Evolutionary conservation across 2,113 vertebrate species (phyloP).

Genomic region (Neogobius melanostomus): DNA sequence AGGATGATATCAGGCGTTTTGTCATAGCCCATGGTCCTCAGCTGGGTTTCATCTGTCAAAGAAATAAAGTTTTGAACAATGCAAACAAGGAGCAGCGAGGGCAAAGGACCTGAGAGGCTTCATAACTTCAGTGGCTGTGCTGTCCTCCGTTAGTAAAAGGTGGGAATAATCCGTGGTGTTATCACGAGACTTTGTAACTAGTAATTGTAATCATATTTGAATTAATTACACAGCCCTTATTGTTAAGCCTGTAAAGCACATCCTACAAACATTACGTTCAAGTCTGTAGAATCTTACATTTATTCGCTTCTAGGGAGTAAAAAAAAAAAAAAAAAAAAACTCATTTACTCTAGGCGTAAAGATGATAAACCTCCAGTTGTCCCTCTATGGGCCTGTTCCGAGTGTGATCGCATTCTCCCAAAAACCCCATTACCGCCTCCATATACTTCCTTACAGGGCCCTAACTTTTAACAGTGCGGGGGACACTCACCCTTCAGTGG

Average conservation of each 20-base stretch:
- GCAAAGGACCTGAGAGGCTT: too few relatives aligned
- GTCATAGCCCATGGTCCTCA: constrained; percentile 95
- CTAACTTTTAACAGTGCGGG: constrained; percentile 19
- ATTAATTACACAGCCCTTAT: not conserved
- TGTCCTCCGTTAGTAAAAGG: too few relatives aligned
- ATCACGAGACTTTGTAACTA: too few relatives aligned
- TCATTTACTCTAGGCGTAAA: not conserved
- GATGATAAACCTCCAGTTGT: not conserved
- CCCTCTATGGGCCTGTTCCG: not conserved
- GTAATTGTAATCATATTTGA: too few relatives aligned
- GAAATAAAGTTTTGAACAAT: constrained; percentile 37
- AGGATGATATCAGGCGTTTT: constrained; percentile 99
- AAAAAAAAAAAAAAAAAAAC: not conserved
- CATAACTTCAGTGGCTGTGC: too few relatives aligned
- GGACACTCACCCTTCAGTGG: constrained; percentile 6
- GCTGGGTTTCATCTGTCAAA: constrained; percentile 92
- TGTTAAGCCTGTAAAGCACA: not conserved
- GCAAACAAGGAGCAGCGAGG: too few relatives aligned
- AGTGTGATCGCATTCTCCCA: constrained; percentile 5
- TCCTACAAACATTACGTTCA: too few relatives aligned
- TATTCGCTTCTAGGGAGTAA: not conserved
- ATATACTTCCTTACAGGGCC: constrained; percentile 23
- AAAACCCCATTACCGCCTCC: not conserved
- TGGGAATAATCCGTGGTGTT: too few relatives aligned
- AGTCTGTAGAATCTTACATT: not conserved